phyloP scores from a whole-genome alignment of 2,888 invertebrate genomes.

The Keiferia lycopersicella region DNA sequence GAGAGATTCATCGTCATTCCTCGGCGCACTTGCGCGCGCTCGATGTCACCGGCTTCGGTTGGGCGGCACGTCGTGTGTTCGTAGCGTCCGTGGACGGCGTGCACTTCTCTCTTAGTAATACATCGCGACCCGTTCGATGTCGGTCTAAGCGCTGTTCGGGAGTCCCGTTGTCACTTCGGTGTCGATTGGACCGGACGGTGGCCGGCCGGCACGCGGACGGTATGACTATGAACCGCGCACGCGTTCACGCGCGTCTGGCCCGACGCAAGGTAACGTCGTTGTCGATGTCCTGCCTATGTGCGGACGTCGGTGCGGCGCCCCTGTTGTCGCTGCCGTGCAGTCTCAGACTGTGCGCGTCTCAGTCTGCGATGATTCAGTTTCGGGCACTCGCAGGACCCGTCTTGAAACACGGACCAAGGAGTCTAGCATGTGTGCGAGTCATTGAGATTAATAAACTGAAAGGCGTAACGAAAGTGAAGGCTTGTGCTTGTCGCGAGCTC shows the following conservation, averaged over 20 bases:
- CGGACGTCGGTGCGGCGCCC: constrained; percentile 46
- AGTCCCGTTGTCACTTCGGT: constrained; percentile 37
- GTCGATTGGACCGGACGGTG: constrained; percentile 39
- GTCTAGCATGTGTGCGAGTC: constrained; percentile 82
- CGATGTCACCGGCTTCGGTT: constrained; percentile 33
- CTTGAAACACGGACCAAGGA: constrained; percentile 78
- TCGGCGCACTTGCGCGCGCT: constrained; percentile 41
- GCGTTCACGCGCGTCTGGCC: constrained; percentile 36
- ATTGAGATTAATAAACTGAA: constrained; percentile 81
- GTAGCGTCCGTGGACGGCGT: constrained; percentile 48
- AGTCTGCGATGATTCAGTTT: constrained; percentile 64
- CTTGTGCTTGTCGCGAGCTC: constrained; percentile 39
- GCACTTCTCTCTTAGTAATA: constrained; percentile 69
- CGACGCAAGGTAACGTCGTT: constrained; percentile 46
- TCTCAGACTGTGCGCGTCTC: constrained; percentile 55
- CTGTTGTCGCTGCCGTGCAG: constrained; percentile 39
- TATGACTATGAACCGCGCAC: constrained; percentile 14
- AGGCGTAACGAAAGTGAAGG: constrained; percentile 86
- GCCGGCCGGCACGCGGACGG: constrained; percentile 29
- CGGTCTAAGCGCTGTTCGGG: constrained; percentile 59
- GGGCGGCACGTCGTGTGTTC: constrained; percentile 43
- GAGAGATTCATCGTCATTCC: constrained; percentile 62
- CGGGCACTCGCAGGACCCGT: constrained; percentile 83
- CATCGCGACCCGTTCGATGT: constrained; percentile 79
- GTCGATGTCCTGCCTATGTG: constrained; percentile 50